Evolutionary conservation across 1,140 invertebrate species (phyloP).

Genomic region (Penaeus japonicus): DNA sequence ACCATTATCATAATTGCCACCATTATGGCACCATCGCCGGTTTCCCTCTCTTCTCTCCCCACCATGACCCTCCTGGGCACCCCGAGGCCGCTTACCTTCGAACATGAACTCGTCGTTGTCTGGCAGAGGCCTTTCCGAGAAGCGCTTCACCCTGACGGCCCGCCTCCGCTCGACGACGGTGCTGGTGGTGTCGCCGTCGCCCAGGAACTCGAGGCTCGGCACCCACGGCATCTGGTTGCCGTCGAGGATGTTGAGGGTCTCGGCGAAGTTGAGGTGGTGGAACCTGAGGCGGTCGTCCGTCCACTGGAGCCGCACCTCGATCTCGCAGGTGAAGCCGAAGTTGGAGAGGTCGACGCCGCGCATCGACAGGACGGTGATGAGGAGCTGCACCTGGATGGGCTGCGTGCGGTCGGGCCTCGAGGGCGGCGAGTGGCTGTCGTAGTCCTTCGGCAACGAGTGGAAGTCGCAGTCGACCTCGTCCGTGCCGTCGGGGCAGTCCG

Average conservation of each 20-base stretch:
- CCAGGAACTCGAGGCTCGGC: neutral
- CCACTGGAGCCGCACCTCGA: neutral
- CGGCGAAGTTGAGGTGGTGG: neutral
- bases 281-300: neutral
- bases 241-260: slow-evolving; percentile 11
- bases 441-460: neutral
- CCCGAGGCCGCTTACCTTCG: neutral
- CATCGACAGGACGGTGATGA: neutral
- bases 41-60: too few species aligned
- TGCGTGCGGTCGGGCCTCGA: neutral
- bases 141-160: neutral
- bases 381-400: neutral
- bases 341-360: neutral
- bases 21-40: too few species aligned
- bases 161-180: neutral
- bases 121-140: neutral
- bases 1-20: too few species aligned
- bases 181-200: slow-evolving; percentile 10
- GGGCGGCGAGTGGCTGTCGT: neutral
- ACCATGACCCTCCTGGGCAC: too few species aligned
- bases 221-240: neutral
- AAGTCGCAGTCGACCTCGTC: slow-evolving; percentile 7
- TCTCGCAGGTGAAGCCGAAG: slow-evolving; percentile 8
- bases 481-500: neutral
- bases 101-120: neutral